Conservation (phyloP, 1,140 invertebrate species). For the Sycophila sp. region DNA sequence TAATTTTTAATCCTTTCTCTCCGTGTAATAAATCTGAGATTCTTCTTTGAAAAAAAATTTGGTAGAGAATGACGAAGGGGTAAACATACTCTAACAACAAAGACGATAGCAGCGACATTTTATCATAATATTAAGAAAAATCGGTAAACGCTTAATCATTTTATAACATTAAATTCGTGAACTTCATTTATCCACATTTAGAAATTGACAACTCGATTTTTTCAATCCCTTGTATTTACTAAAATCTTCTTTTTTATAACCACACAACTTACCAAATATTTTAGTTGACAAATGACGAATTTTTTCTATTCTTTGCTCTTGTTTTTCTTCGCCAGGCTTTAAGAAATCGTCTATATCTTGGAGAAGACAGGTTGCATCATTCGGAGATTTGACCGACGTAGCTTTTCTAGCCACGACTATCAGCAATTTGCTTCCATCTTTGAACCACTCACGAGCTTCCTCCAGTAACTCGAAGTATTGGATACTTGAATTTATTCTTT, state of each 20-base stretch:
- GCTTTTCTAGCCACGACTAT: slow-evolving; percentile 75
- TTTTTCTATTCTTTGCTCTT: slow-evolving; percentile 75
- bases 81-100: too few relatives aligned
- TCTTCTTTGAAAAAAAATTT: too few relatives aligned
- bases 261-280: slow-evolving; percentile 75
- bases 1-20: too few relatives aligned
- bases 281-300: slow-evolving; percentile 74
- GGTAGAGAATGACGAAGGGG: too few relatives aligned
- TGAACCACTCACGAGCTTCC: slow-evolving; percentile 78
- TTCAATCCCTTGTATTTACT: background rate
- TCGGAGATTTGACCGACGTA: slow-evolving; percentile 71
- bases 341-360: slow-evolving; percentile 75
- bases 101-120: too few relatives aligned
- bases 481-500: slow-evolving; percentile 67
- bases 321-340: slow-evolving; percentile 73
- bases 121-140: too few relatives aligned
- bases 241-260: background rate
- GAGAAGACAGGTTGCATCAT: slow-evolving; percentile 71
- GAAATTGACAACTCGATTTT: background rate
- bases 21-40: too few relatives aligned
- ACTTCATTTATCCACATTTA: too few relatives aligned
- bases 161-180: too few relatives aligned
- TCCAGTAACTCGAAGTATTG: slow-evolving; percentile 71
- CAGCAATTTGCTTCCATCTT: slow-evolving; percentile 77
- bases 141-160: too few relatives aligned